Conservation (phyloP, 2,113 vertebrate genomes). For the Chitala chitala region DNA sequence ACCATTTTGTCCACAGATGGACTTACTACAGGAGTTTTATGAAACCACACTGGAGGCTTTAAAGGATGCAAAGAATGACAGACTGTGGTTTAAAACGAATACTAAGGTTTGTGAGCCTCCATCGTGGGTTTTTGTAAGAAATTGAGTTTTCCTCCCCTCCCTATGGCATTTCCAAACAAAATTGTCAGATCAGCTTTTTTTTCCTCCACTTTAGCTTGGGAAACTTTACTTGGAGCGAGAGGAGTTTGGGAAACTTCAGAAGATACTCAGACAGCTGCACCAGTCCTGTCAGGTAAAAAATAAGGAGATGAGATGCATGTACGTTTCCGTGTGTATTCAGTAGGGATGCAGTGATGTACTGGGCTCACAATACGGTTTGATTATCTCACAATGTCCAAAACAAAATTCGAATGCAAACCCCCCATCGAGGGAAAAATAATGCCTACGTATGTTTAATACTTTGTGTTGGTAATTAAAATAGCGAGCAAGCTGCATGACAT, state of each 20-base stretch:
- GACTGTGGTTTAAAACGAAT: constrained; percentile 96
- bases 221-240: constrained; percentile 97
- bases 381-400: no score
- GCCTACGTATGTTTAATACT: no score
- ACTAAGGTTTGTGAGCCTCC: no score
- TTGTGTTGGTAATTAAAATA: no score
- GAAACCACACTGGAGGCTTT: constrained; percentile 96
- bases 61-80: constrained; percentile 97
- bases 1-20: constrained; percentile 78
- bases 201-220: constrained; percentile 76
- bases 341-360: no score
- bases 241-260: constrained; percentile 95
- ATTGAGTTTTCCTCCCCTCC: constrained; percentile 41
- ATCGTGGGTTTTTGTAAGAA: no score
- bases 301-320: no score
- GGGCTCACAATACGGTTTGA: background rate
- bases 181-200: constrained; percentile 50
- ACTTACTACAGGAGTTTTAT: constrained; percentile 98
- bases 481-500: no score
- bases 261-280: constrained; percentile 94
- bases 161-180: background rate
- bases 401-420: no score
- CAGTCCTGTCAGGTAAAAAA: constrained; percentile 92
- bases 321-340: background rate
- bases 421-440: no score